Evolutionary conservation across 2,797 vertebrate genomes (phyloP).

Genomic region (Phrynocephalus forsythii): DNA sequence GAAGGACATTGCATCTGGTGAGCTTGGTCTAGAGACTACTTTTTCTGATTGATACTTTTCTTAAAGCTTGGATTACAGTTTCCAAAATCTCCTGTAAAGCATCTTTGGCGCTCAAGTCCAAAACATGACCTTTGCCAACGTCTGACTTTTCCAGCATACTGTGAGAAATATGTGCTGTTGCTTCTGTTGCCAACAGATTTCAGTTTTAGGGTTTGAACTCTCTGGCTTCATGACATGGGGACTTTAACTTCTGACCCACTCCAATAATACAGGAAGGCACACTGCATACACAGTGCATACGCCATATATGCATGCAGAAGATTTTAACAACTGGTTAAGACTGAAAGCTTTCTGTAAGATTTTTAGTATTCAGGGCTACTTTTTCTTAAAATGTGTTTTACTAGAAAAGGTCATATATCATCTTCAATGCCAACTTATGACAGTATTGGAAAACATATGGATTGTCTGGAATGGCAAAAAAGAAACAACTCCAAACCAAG

Average conservation of each 20-base stretch:
- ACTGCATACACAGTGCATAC: not conserved
- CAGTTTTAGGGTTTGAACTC: not conserved
- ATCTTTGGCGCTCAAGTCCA: no score
- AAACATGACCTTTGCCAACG: no score
- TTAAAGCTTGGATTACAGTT: no score
- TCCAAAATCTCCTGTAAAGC: no score
- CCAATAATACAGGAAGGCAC: not conserved
- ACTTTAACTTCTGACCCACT: not conserved
- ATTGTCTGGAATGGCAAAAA: not conserved
- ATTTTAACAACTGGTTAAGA: not conserved
- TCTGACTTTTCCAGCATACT: not conserved
- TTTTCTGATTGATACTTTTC: not conserved
- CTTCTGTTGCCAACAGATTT: not conserved
- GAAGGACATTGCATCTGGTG: not conserved
- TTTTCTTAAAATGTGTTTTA: not conserved
- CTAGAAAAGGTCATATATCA: constrained; percentile 8
- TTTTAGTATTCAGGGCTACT: not conserved
- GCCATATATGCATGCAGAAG: not conserved
- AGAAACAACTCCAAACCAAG: not conserved
- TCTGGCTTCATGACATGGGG: not conserved
- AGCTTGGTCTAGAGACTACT: not conserved
- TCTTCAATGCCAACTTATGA: not conserved
- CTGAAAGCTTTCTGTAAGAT: not conserved
- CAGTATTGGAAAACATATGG: not conserved
- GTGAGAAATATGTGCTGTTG: not conserved